phyloP scores from a whole-genome alignment of 2,888 invertebrate genomes.

The Watsonalla binaria region DNA sequence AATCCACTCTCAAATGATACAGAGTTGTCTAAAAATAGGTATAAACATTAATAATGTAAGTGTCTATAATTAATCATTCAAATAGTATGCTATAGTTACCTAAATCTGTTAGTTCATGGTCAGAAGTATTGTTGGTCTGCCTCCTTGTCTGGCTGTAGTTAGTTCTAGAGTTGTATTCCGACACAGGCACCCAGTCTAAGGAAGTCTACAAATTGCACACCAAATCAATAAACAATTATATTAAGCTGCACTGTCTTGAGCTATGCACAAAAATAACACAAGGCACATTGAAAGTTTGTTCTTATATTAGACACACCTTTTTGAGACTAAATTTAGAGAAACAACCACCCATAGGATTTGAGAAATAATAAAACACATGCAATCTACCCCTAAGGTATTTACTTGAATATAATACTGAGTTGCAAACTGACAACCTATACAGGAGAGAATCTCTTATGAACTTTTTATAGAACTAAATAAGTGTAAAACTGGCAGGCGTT shows the following conservation, averaged over 20 bases:
- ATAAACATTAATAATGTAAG: neutral
- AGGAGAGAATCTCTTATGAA: slow-evolving; percentile 7
- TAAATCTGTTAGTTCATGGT: slow-evolving; percentile 70
- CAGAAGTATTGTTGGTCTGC: slow-evolving; percentile 68
- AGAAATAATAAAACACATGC: neutral
- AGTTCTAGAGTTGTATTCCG: slow-evolving; percentile 69
- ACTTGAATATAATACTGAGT: neutral
- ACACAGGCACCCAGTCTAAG: slow-evolving; percentile 75
- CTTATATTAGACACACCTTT: slow-evolving; percentile 50
- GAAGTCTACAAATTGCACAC: slow-evolving; percentile 59
- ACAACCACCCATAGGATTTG: slow-evolving; percentile 67
- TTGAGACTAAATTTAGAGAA: slow-evolving; percentile 67
- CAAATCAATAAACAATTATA: neutral
- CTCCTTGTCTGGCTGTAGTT: slow-evolving; percentile 72
- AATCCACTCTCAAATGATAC: slow-evolving; percentile 69
- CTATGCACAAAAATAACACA: slow-evolving; percentile 3
- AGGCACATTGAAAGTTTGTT: neutral
- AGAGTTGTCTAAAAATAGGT: slow-evolving; percentile 57
- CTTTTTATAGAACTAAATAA: slow-evolving; percentile 23
- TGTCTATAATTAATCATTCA: too few relatives aligned
- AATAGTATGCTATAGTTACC: slow-evolving; percentile 41
- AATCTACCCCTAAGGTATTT: neutral
- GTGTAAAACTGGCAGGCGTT: slow-evolving; percentile 54
- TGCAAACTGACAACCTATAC: neutral
- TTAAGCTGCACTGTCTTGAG: neutral